phyloP scores from a whole-genome alignment of 1,140 invertebrate species.

The Pseudomyrmex dendroicus region DNA sequence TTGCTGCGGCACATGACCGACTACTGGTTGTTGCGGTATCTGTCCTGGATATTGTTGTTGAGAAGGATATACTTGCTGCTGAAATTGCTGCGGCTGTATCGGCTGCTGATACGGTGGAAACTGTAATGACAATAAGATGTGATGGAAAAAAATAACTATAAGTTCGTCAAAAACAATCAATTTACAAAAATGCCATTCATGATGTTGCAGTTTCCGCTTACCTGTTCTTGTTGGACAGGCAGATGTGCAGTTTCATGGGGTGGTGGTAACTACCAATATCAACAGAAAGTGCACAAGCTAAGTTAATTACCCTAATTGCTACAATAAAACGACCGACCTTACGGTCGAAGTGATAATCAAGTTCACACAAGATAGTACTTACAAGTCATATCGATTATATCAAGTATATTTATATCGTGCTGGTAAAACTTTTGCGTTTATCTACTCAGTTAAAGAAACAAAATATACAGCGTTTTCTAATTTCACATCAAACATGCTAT shows the following conservation, averaged over 20 bases:
- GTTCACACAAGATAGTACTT: not conserved
- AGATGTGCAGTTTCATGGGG: constrained; percentile 64
- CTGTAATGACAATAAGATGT: constrained; percentile 36
- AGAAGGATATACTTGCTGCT: constrained; percentile 43
- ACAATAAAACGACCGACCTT: constrained; percentile 23
- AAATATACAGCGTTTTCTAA: not conserved
- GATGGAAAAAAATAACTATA: not conserved
- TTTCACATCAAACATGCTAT: constrained; percentile 37
- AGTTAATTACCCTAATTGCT: constrained; percentile 74
- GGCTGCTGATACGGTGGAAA: constrained; percentile 63
- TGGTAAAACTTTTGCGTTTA: not conserved
- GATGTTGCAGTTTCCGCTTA: constrained; percentile 52
- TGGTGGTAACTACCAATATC: constrained; percentile 75
- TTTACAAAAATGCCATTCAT: not conserved
- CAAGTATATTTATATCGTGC: constrained; percentile 13
- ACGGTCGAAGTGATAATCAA: constrained; percentile 40
- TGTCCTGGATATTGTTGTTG: constrained; percentile 71
- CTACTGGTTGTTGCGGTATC: constrained; percentile 67
- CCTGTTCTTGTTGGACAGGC: constrained; percentile 64
- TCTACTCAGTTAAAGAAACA: constrained; percentile 21
- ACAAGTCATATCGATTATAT: not conserved
- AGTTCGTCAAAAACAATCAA: not conserved
- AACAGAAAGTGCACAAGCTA: constrained; percentile 80
- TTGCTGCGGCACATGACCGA: constrained; percentile 41
- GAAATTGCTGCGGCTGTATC: constrained; percentile 44